Evolutionary conservation across 2,797 vertebrate species (phyloP).

Genomic region (Tokudaia tokunoshimensis): DNA sequence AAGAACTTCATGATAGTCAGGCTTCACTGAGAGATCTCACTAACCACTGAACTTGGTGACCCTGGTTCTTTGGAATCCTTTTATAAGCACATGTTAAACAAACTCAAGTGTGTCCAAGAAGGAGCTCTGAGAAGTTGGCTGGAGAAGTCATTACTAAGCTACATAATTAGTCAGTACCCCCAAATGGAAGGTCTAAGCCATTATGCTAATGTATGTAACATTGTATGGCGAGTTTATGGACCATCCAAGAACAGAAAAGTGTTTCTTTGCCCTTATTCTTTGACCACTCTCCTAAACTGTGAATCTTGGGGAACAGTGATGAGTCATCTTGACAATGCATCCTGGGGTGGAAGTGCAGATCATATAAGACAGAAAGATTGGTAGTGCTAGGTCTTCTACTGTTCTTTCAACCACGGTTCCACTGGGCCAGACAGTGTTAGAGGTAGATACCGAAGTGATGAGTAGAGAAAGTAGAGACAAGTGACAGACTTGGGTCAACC

Average conservation of each 20-base stretch:
- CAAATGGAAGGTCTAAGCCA: background rate
- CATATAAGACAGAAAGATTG: background rate
- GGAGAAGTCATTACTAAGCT: background rate
- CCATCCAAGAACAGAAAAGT: background rate
- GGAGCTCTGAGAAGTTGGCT: background rate
- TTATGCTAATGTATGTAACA: background rate
- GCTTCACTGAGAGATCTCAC: background rate
- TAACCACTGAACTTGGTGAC: background rate
- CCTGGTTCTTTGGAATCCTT: background rate
- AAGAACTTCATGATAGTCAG: background rate
- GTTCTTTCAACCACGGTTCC: background rate
- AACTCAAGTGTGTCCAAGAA: background rate
- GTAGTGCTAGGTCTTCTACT: background rate
- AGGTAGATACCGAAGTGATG: background rate
- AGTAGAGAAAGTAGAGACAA: background rate
- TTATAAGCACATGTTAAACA: background rate
- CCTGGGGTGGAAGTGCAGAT: background rate
- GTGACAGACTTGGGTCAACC: background rate
- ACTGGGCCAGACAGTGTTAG: background rate
- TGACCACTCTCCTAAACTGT: background rate
- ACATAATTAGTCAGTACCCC: background rate
- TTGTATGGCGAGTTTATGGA: background rate
- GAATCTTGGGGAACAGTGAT: background rate
- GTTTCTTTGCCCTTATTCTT: background rate
- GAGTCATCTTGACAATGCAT: background rate